These are phyloP conservation scores for Neria commutata DNA, from an alignment of 2,888 invertebrate species.

Conservation along the genomic window DNA sequence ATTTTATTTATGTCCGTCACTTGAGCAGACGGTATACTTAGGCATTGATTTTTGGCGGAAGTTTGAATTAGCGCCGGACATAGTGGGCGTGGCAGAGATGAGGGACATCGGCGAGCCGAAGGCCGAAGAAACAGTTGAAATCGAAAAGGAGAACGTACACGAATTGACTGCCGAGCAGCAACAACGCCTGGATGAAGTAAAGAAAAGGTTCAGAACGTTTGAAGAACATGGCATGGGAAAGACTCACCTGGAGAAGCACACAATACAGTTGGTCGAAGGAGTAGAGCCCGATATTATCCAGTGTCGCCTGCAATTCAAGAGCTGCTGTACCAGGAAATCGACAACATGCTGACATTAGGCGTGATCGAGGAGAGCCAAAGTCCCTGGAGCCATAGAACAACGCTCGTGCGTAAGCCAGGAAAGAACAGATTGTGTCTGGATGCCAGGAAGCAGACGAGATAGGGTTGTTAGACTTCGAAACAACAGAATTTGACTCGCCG, in stretches of 20 bases:
- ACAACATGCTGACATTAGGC: neutral
- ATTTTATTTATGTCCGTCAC: too few species aligned
- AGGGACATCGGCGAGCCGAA: too few species aligned
- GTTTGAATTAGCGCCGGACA: neutral
- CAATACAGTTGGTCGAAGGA: neutral
- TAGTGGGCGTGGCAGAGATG: neutral
- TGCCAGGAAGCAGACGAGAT: neutral
- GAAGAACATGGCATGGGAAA: neutral
- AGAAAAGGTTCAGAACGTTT: neutral
- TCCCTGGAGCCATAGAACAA: neutral
- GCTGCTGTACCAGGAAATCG: neutral
- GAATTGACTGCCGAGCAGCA: neutral
- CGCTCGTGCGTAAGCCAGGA: neutral
- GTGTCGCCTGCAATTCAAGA: neutral
- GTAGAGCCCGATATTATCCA: neutral
- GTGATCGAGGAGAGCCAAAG: neutral
- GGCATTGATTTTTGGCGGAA: neutral
- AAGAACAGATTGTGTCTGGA: neutral
- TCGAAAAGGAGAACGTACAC: neutral
- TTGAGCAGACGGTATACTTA: too few species aligned
- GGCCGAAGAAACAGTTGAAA: neutral
- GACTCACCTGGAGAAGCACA: neutral
- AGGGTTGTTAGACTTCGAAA: conserved; percentile 11
- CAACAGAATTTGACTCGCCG: conserved; percentile 3
- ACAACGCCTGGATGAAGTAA: neutral